Base-by-base conservation (phyloP, 2,888 invertebrate genomes). In the Himalopsyche tibetana region DNA sequence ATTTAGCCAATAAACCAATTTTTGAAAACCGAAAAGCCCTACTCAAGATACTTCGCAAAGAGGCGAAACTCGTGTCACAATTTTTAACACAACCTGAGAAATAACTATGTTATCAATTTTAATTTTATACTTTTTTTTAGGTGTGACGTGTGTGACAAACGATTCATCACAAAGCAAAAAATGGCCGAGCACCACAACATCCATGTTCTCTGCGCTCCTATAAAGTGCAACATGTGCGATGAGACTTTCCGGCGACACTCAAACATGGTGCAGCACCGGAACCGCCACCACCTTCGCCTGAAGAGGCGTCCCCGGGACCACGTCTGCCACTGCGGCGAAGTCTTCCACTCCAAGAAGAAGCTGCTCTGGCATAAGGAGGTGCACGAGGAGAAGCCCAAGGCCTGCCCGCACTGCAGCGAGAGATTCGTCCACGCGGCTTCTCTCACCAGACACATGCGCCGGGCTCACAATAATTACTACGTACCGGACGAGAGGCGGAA, bases 321-420 rank as follows among this genome's bases (percentile, higher is more conserved):
- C 90, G 95, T 96, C 89, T 96, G 96, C 90, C 94, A 94, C 88
- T 97, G 97, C 91, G 97, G 97, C 69, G 96, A 96, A 89, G 95
- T 97, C 86, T 95, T 97, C 91, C 96, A 96, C 90, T 96, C 97
- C 83, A 96, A 96, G 90, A 96, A 96, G 89, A 97, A 97, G 91
- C 94, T 97, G 89, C 94, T 94, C 5, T 97, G 97, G 96, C 98
- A 98, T 92, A 95, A 95, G 90, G 97, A 97, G 92, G 96, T 96
- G 5, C 98, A 98, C 92, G 97, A 96, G 87, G 93, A 94, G 45
- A 95, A 95, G 90, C 97, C 97, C 55, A 96, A 97, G 91, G 95
- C 96, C 80, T 98, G 98, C 91, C 94, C 95, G 5, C 95, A 96
- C 90, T 98, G 98, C 92, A 96, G 95, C 90, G 97, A 97, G 92